These are phyloP conservation scores for Drosophila gunungcola DNA, from an alignment of 1,140 invertebrate species.

Conservation along the genomic window DNA sequence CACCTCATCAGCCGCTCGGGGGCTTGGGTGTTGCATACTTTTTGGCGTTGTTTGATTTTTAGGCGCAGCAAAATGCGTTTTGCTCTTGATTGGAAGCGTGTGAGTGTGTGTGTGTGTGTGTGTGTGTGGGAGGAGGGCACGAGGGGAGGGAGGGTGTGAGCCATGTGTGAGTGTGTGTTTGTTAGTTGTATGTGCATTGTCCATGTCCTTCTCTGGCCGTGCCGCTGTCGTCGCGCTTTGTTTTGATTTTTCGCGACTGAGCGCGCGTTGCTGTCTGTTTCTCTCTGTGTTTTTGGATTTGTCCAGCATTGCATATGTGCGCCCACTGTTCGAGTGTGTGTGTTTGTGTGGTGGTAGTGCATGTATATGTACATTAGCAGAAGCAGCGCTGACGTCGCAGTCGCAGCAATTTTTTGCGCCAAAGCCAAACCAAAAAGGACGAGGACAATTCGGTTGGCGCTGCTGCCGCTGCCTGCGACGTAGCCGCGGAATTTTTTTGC, in stretches of 20 bases:
- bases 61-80: slow-evolving; percentile 80
- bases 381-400: slow-evolving; percentile 52
- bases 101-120: slow-evolving; percentile 9
- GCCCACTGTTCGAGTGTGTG: slow-evolving; percentile 34
- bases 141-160: background rate
- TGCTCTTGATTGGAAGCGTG: slow-evolving; percentile 55
- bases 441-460: slow-evolving; percentile 72
- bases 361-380: slow-evolving; percentile 72
- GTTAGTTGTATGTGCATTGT: slow-evolving; percentile 45
- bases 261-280: slow-evolving; percentile 68
- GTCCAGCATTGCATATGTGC: slow-evolving; percentile 67
- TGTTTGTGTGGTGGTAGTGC: slow-evolving; percentile 24
- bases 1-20: slow-evolving; percentile 5
- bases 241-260: slow-evolving; percentile 83
- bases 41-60: slow-evolving; percentile 79
- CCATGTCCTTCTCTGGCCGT: slow-evolving; percentile 25
- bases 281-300: slow-evolving; percentile 70
- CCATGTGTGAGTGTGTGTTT: slow-evolving; percentile 2
- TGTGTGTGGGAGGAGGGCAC: background rate
- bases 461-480: slow-evolving; percentile 44
- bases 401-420: slow-evolving; percentile 67
- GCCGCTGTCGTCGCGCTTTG: slow-evolving; percentile 73
- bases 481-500: slow-evolving; percentile 51
- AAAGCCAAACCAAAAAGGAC: slow-evolving; percentile 74
- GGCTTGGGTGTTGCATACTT: slow-evolving; percentile 68